Base-by-base conservation (phyloP, 2,888 invertebrate genomes). In the Pinctada fucata region DNA sequence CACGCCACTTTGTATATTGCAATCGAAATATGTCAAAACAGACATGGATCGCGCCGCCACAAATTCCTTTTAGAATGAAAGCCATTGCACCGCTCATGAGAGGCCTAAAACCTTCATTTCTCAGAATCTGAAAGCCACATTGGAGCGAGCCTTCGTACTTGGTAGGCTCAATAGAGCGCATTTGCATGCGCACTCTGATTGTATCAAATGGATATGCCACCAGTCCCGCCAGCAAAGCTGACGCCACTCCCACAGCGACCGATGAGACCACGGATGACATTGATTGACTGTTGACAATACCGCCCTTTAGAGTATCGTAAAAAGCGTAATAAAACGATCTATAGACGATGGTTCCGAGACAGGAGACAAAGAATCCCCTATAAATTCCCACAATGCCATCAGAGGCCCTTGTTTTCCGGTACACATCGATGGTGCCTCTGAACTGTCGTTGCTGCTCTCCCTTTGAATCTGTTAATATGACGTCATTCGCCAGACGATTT, bases 151-250 rank as follows among this genome's bases (percentile, higher is more conserved):
- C 96, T 94, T 96, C 97, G 88, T 92, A 92, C 82, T 92, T 92
- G 79, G 91, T 91, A 71, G 91, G 90, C 83, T 91, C 84, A 52
- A 91, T 90, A 88, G 97, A 97, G 94, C 97, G 97, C 98, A 99
- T 99, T 98, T 99, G 99, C 97, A 99, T 97, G 93, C 98, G 96
- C 94, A 98, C 95, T 93, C 98, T 95, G 75, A 94, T 90, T 64
- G 98, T 99, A 94, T 99, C 98, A 94, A 99, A 96, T 91, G 98
- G 98, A 94, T 99, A 98, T 67, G 97, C 97, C 83, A 97, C 95
- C 93, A 98, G 96, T 92, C 98, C 98, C 83, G 98, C 96, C 82
- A 96, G 94, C 79, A 97, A 95, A 82, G 96, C 97, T 83, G 96
- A 96, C 92, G 84, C 88, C 78, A 91, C 92, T 65, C 91, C 92